A percentile compares a stretch with the other conserved stretches of the same genome.
Evolutionary conservation across 2,797 vertebrate genomes (phyloP).

Genomic region (Poeciliopsis turneri): DNA sequence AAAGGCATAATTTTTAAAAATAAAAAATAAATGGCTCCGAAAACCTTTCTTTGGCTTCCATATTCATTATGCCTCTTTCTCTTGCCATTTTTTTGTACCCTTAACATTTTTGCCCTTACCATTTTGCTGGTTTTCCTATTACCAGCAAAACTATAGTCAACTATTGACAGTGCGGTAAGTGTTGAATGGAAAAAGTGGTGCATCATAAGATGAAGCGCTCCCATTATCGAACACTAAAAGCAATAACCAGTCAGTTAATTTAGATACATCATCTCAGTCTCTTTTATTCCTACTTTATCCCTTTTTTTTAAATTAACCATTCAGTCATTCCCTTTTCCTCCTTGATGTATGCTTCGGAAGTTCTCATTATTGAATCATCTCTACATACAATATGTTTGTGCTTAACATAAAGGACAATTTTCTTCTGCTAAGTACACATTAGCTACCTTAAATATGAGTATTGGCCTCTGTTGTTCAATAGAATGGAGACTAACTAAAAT

Average conservation of each 20-base stretch:
- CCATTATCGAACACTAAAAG: not conserved
- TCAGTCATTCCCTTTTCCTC: slow-evolving; percentile 25
- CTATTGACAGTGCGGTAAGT: not conserved
- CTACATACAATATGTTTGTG: slow-evolving; percentile 34
- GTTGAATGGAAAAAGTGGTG: not conserved
- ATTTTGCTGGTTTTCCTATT: not conserved
- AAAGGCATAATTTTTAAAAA: not conserved
- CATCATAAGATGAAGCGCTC: not conserved
- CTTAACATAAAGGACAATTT: slow-evolving; percentile 33
- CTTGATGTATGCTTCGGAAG: slow-evolving; percentile 38
- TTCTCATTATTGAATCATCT: slow-evolving; percentile 31
- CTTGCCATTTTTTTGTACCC: not conserved
- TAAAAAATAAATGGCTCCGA: not conserved
- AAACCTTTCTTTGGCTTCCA: not conserved
- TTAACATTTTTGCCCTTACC: not conserved
- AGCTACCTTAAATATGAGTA: slow-evolving; percentile 1
- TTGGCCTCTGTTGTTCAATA: not conserved
- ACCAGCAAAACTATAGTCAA: not conserved
- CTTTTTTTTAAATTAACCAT: slow-evolving; percentile 41
- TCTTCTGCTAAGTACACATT: not conserved
- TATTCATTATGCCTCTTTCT: not conserved
- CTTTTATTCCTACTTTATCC: not conserved
- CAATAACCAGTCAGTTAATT: not conserved
- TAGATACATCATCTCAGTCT: not conserved
- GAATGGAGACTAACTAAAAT: not conserved